These are phyloP conservation scores for Pangasianodon hypophthalmus DNA, from an alignment of 2,113 vertebrate species.

Conservation along the genomic window DNA sequence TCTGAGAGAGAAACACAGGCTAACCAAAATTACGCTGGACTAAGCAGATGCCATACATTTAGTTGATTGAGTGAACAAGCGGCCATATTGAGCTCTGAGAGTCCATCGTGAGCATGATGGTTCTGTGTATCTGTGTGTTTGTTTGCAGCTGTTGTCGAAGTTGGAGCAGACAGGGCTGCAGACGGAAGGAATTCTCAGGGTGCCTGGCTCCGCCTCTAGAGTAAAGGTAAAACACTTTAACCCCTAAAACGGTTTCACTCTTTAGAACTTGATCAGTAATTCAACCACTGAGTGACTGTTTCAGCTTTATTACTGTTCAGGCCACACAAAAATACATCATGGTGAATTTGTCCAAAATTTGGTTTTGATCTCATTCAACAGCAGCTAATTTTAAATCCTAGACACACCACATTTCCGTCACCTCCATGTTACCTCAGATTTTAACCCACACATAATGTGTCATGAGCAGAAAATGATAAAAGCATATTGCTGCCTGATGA, in stretches of 20 bases:
- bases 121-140: constrained; percentile 35
- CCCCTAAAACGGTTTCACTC: background rate
- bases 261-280: background rate
- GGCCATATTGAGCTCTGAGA: background rate
- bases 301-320: background rate
- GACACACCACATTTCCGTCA: background rate
- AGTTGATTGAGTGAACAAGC: background rate
- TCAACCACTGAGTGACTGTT: background rate
- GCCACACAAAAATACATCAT: too few species aligned
- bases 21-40: background rate
- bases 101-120: background rate
- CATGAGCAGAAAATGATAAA: background rate
- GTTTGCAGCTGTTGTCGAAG: constrained; percentile 83
- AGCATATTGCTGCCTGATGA: constrained; percentile 20
- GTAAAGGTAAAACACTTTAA: constrained; percentile 82
- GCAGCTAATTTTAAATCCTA: constrained; percentile 2
- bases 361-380: background rate
- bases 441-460: background rate
- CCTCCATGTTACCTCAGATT: background rate
- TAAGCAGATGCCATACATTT: constrained; percentile 5
- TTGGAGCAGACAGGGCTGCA: constrained; percentile 90
- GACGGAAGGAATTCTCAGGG: constrained; percentile 92
- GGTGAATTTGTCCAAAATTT: background rate
- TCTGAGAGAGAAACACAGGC: background rate
- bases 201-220: constrained; percentile 90